phyloP scores from a whole-genome alignment of 2,797 vertebrate genomes.

The Sebastes reedi region DNA sequence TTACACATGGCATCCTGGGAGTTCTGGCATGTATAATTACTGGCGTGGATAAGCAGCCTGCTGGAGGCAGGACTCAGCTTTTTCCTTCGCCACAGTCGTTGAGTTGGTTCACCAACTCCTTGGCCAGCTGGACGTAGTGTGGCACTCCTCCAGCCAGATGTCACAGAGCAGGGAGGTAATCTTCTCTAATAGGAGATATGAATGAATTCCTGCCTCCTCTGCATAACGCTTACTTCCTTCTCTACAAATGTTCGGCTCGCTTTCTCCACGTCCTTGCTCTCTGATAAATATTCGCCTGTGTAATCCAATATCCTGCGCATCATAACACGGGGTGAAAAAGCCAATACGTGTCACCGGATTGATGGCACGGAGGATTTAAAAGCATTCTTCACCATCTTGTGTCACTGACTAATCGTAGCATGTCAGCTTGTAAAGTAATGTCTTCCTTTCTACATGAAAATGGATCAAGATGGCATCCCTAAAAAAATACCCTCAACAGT shows the following conservation, averaged over 20 bases:
- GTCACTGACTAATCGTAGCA: conserved; percentile 36
- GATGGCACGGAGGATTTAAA: conserved; percentile 34
- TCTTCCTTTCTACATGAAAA: conserved; percentile 12
- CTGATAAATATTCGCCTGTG: conserved; percentile 37
- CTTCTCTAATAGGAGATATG: conserved; percentile 47
- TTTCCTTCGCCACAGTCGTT: conserved; percentile 57
- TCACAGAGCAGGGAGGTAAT: conserved; percentile 51
- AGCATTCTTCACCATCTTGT: conserved; percentile 40
- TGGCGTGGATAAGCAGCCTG: conserved; percentile 64
- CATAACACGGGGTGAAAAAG: conserved; percentile 28
- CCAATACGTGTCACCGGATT: conserved; percentile 23
- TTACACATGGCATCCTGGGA: conserved; percentile 80
- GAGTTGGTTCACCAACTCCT: conserved; percentile 53
- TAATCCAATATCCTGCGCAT: conserved; percentile 43
- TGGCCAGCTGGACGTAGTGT: conserved; percentile 62
- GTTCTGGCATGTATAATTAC: conserved; percentile 79
- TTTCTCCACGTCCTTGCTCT: conserved; percentile 5
- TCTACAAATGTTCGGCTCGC: conserved; percentile 19
- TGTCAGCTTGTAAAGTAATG: conserved; percentile 10
- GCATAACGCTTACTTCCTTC: conserved; percentile 5
- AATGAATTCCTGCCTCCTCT: conserved; percentile 40
- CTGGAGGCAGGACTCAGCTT: conserved; percentile 68
- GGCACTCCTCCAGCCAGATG: conserved; percentile 66
- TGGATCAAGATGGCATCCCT: conserved; percentile 5
- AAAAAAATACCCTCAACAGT: conserved; percentile 21